phyloP scores from a whole-genome alignment of 2,888 invertebrate species.

The Cosmia pyralina region DNA sequence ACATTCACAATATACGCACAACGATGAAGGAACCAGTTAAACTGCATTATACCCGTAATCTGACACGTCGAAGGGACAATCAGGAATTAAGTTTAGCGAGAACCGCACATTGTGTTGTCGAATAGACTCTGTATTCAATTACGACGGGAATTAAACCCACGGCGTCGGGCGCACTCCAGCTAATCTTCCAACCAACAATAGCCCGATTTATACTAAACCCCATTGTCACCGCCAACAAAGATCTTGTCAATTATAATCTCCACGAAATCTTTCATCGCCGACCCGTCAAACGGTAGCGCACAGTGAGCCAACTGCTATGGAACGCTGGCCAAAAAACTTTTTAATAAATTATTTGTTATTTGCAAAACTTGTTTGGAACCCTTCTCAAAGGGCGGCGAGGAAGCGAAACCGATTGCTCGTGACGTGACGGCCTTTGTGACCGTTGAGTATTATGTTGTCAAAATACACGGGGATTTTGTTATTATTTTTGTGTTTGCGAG shows the following conservation, averaged over 20 bases:
- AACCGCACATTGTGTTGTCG: conserved; percentile 76
- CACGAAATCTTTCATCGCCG: conserved; percentile 82
- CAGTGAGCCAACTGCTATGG: conserved; percentile 78
- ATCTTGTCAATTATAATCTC: conserved; percentile 90
- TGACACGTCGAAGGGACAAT: conserved; percentile 77
- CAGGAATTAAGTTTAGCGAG: conserved; percentile 81
- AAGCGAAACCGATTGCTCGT: conserved; percentile 89
- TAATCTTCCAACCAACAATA: conserved; percentile 85
- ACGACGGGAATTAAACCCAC: conserved; percentile 79
- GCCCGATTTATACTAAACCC: conserved; percentile 83
- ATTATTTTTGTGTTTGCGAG: conserved; percentile 90
- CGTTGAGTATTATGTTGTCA: conserved; percentile 90
- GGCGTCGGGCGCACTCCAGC: conserved; percentile 78
- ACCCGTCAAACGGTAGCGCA: conserved; percentile 88
- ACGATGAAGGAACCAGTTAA: conserved; percentile 66
- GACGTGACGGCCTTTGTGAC: conserved; percentile 89
- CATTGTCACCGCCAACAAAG: conserved; percentile 87
- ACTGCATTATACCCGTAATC: conserved; percentile 77
- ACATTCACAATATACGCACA: conserved; percentile 67
- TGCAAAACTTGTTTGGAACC: conserved; percentile 88
- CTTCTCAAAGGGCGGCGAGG: conserved; percentile 87
- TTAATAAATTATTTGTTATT: conserved; percentile 90
- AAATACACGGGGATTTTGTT: conserved; percentile 90
- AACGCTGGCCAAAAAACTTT: conserved; percentile 76
- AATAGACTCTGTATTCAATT: conserved; percentile 79